Evolutionary conservation across 2,888 invertebrate species (phyloP).

Genomic region (Automeris io): DNA sequence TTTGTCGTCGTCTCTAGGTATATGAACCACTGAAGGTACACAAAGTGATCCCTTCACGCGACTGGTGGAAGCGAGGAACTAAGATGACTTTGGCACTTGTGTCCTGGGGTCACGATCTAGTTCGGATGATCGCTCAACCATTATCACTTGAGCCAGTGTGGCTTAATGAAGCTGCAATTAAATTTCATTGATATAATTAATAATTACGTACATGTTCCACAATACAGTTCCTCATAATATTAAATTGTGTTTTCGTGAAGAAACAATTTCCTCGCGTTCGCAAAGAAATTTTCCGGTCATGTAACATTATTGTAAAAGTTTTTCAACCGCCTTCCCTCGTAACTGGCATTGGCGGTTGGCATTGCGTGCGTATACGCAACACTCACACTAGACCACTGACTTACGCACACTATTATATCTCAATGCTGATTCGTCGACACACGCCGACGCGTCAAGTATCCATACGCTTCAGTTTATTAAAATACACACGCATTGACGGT

Average conservation of each 20-base stretch:
- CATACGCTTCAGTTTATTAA: slow-evolving; percentile 9
- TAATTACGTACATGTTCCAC: slow-evolving; percentile 9
- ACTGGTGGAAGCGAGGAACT: too few relatives aligned
- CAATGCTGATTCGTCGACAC: background rate
- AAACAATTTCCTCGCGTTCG: slow-evolving; percentile 33
- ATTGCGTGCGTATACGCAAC: slow-evolving; percentile 73
- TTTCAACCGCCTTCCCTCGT: slow-evolving; percentile 60
- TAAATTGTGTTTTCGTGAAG: slow-evolving; percentile 5
- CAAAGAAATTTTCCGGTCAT: slow-evolving; percentile 62
- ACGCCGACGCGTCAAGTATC: slow-evolving; percentile 10
- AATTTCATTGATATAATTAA: background rate
- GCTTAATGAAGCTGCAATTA: background rate
- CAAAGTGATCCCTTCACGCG: too few relatives aligned
- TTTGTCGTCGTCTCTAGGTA: too few relatives aligned
- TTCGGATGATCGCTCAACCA: too few relatives aligned
- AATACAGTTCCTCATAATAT: slow-evolving; percentile 8
- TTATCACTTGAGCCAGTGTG: too few relatives aligned
- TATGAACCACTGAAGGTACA: too few relatives aligned
- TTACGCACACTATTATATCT: slow-evolving; percentile 29
- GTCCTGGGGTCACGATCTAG: too few relatives aligned
- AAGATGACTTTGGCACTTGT: too few relatives aligned
- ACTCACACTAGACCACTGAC: slow-evolving; percentile 22
- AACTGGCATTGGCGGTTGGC: slow-evolving; percentile 74
- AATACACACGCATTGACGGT: slow-evolving; percentile 12
- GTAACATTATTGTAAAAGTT: slow-evolving; percentile 59